phyloP scores from a whole-genome alignment of 2,888 invertebrate genomes.

The Aphidoletes aphidimyza region DNA sequence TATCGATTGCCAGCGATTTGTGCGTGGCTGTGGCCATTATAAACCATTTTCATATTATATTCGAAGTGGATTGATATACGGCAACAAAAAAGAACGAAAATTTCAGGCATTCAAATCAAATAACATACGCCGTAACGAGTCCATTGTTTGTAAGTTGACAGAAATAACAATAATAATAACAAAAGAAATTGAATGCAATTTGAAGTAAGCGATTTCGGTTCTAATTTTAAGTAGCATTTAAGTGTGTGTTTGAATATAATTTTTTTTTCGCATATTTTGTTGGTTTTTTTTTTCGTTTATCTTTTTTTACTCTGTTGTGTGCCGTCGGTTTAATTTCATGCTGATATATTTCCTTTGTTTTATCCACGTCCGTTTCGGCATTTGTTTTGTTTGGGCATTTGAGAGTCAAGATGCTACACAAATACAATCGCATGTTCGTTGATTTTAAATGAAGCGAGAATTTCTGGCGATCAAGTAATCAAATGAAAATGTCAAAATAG shows the following conservation, averaged over 20 bases:
- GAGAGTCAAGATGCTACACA: conserved; percentile 16
- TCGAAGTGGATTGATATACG: neutral
- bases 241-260: neutral
- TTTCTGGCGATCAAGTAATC: conserved; percentile 1
- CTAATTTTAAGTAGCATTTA: neutral
- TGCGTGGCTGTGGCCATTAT: conserved; percentile 32
- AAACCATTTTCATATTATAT: conserved; percentile 39
- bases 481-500: conserved; percentile 34
- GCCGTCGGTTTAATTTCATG: neutral
- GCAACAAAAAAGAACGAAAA: neutral
- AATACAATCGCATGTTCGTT: conserved; percentile 35
- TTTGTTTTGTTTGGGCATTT: conserved; percentile 44
- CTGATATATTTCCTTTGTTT: conserved; percentile 32
- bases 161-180: conserved; percentile 50
- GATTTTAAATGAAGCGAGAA: conserved; percentile 4
- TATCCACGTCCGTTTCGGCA: conserved; percentile 49
- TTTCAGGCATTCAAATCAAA: conserved; percentile 21
- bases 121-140: conserved; percentile 44
- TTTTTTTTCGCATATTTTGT: neutral
- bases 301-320: neutral
- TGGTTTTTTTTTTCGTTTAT: neutral
- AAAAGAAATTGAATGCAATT: conserved; percentile 7
- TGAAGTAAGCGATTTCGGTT: neutral
- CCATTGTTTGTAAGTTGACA: conserved; percentile 50
- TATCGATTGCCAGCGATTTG: conserved; percentile 30